A percentile compares a stretch with the other conserved stretches of the same genome.
Conservation (phyloP, 2,888 invertebrate genomes). For the Meteorus cinctellus region DNA sequence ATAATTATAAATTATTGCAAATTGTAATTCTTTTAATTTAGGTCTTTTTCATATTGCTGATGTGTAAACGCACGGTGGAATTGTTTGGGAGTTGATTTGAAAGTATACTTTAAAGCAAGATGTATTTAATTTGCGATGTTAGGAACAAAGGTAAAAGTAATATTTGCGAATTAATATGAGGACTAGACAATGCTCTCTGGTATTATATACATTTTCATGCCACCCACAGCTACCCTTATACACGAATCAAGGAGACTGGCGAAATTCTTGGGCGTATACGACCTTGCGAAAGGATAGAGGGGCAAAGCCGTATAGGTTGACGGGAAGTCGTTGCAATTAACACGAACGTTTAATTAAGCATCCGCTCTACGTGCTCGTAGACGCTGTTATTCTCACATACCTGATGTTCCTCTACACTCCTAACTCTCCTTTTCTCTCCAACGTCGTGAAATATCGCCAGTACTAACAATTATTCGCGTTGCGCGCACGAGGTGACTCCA, state of each 20-base stretch:
- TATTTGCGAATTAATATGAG: slow-evolving; percentile 37
- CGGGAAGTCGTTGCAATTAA: slow-evolving; percentile 68
- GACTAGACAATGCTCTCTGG: neutral
- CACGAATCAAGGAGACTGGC: slow-evolving; percentile 48
- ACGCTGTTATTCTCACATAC: slow-evolving; percentile 68
- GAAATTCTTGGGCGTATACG: slow-evolving; percentile 40
- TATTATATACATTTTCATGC: slow-evolving; percentile 8
- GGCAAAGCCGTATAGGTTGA: slow-evolving; percentile 58
- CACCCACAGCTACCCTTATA: slow-evolving; percentile 2
- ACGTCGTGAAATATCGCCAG: slow-evolving; percentile 65
- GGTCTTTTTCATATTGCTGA: no score
- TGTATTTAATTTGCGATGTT: neutral
- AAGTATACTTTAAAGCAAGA: neutral
- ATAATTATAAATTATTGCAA: no score
- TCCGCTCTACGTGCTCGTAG: slow-evolving; percentile 59
- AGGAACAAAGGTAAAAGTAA: slow-evolving; percentile 12
- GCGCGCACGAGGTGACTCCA: slow-evolving; percentile 42
- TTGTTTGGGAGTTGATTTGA: no score
- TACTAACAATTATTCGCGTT: slow-evolving; percentile 67
- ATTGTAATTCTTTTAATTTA: no score
- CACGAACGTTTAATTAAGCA: slow-evolving; percentile 70
- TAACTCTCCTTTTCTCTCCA: neutral
- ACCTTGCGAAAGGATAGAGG: slow-evolving; percentile 24
- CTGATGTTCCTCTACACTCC: slow-evolving; percentile 48
- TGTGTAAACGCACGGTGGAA: no score